These are phyloP conservation scores for Craseonycteris thonglongyai DNA, from an alignment of 2,113 vertebrate species.

Conservation along the genomic window DNA sequence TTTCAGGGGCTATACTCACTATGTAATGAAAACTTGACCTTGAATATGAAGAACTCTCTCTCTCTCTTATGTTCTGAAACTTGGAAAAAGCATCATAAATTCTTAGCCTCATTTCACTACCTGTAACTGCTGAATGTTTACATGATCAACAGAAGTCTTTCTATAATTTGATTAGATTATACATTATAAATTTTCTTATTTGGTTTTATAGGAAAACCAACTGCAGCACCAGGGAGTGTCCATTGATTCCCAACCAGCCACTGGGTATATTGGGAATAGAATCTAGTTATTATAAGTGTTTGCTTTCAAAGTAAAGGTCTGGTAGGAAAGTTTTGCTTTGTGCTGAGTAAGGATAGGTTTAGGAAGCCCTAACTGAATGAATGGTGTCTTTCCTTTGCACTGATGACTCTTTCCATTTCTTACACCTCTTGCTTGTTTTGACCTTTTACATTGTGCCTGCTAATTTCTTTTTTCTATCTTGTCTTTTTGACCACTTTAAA, in stretches of 20 bases:
- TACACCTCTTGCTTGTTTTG: neutral
- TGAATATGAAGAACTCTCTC: neutral
- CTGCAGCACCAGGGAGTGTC: neutral
- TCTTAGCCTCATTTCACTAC: neutral
- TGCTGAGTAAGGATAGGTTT: neutral
- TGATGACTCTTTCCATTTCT: neutral
- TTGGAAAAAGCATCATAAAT: neutral
- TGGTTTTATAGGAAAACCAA: constrained; percentile 4
- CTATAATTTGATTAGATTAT: neutral
- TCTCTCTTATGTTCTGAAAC: neutral
- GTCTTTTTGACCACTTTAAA: neutral
- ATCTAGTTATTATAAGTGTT: neutral
- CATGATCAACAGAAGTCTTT: neutral
- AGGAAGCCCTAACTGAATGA: neutral
- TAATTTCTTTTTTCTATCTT: neutral
- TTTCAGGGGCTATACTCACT: neutral
- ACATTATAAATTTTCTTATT: neutral
- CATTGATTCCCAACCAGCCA: neutral
- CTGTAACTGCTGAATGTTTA: neutral
- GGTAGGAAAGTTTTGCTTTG: neutral
- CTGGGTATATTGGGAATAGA: neutral
- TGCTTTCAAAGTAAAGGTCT: neutral
- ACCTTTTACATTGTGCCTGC: neutral
- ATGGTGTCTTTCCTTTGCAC: neutral
- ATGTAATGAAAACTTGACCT: neutral